Percentiles rank a stretch among this genome's conserved stretches.
Evolutionary conservation across 2,888 invertebrate genomes (phyloP).

Genomic region (Chelonus formosanus): DNA sequence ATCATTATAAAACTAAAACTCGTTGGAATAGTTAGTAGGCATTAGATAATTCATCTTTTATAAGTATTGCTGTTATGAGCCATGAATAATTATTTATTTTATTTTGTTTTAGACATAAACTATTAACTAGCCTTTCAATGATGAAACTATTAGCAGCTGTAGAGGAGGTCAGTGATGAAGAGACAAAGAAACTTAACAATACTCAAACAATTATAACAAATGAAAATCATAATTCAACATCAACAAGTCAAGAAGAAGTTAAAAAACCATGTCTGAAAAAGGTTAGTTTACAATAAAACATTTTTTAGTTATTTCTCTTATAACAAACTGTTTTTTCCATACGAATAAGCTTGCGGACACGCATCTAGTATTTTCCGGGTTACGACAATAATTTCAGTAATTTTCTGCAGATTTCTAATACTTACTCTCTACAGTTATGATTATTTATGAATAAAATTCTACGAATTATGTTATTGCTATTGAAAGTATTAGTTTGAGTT

Average conservation of each 20-base stretch:
- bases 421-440: conserved; percentile 4
- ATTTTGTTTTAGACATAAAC: too few relatives aligned
- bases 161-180: conserved; percentile 52
- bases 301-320: conserved; percentile 11
- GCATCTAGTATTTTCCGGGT: conserved; percentile 45
- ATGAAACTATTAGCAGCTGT: conserved; percentile 64
- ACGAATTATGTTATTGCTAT: too few relatives aligned
- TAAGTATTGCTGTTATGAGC: too few relatives aligned
- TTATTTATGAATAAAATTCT: too few relatives aligned
- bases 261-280: conserved; percentile 38
- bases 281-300: not conserved
- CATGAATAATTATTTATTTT: too few relatives aligned
- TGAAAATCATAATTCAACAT: too few relatives aligned
- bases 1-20: too few relatives aligned
- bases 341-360: conserved; percentile 35
- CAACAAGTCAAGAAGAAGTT: conserved; percentile 10
- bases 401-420: conserved; percentile 39
- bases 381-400: conserved; percentile 36
- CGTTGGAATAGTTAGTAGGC: too few relatives aligned
- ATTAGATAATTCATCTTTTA: too few relatives aligned
- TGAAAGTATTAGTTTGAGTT: conserved; percentile 37
- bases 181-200: conserved; percentile 34
- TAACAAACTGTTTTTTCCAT: conserved; percentile 31
- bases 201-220: too few relatives aligned
- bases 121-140: conserved; percentile 47